Percentiles rank a stretch among this genome's conserved stretches.
Conservation (phyloP, 37 sponge, comb jelly and placozoan genomes). For the Axinella damicornis region DNA sequence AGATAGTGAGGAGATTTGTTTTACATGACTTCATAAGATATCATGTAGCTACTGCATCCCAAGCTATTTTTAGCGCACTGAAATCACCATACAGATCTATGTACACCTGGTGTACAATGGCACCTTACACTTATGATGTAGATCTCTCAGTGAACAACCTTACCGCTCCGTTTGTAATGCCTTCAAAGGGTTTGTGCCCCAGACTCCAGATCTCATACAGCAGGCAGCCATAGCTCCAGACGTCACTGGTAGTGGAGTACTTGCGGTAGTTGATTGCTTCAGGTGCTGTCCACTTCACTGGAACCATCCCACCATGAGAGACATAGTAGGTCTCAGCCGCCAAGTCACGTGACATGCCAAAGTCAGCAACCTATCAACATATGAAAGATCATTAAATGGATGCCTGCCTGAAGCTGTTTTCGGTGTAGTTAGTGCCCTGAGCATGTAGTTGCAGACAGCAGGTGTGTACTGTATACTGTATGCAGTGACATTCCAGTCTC, state of each 20-base stretch:
- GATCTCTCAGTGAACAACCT: too few relatives aligned
- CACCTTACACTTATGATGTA: too few relatives aligned
- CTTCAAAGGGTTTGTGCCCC: slow-evolving; percentile 37
- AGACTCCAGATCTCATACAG: slow-evolving; percentile 63
- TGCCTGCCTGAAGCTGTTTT: too few relatives aligned
- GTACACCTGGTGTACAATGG: too few relatives aligned
- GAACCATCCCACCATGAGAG: slow-evolving; percentile 45
- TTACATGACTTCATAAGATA: not conserved
- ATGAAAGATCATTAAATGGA: too few relatives aligned
- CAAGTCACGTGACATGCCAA: slow-evolving; percentile 78
- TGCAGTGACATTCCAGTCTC: too few relatives aligned
- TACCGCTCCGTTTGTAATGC: slow-evolving; percentile 27
- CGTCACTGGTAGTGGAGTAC: slow-evolving; percentile 62
- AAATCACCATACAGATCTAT: too few relatives aligned
- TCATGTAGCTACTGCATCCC: too few relatives aligned
- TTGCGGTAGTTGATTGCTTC: slow-evolving; percentile 51
- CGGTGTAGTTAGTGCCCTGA: too few relatives aligned
- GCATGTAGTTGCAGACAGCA: too few relatives aligned
- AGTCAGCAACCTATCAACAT: slow-evolving; percentile 82
- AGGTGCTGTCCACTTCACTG: slow-evolving; percentile 87
- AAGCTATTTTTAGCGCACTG: too few relatives aligned
- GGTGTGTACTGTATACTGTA: too few relatives aligned
- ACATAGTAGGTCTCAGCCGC: slow-evolving; percentile 45
- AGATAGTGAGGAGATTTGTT: not conserved
- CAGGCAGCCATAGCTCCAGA: slow-evolving; percentile 57